These are phyloP conservation scores for Cantharis rustica DNA, from an alignment of 2,888 invertebrate genomes.

Conservation along the genomic window DNA sequence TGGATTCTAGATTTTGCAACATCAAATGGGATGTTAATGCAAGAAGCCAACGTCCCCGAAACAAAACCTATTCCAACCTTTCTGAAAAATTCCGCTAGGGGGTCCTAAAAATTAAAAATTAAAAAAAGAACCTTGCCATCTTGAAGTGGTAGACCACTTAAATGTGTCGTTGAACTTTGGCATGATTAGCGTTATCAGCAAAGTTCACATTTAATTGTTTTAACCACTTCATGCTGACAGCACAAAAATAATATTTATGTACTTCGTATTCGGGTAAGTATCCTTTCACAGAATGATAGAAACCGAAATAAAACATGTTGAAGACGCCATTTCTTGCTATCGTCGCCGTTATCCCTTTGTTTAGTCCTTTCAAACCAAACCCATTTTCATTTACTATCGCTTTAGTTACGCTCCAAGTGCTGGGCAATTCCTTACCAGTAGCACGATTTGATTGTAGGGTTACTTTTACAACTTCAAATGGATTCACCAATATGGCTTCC, in stretches of 20 bases:
- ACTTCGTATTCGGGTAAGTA: constrained; percentile 69
- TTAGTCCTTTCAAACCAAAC: constrained; percentile 78
- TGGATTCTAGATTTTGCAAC: constrained; percentile 96
- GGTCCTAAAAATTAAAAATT: constrained; percentile 62
- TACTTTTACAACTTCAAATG: constrained; percentile 97
- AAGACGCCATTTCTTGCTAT: constrained; percentile 88
- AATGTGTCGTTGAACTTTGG: background rate
- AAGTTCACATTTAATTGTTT: background rate
- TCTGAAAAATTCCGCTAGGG: constrained; percentile 69
- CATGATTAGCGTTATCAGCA: background rate
- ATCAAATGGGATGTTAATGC: constrained; percentile 93
- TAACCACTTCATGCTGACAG: background rate
- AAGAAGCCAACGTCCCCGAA: constrained; percentile 85
- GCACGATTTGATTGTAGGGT: constrained; percentile 77
- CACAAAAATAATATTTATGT: constrained; percentile 46
- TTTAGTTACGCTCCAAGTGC: constrained; percentile 79
- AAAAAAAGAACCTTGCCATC: background rate
- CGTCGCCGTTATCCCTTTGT: constrained; percentile 88
- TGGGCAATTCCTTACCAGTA: constrained; percentile 67
- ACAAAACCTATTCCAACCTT: constrained; percentile 84
- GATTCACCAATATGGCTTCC: constrained; percentile 91
- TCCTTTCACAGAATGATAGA: constrained; percentile 90
- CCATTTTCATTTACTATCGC: constrained; percentile 78
- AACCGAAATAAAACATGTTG: constrained; percentile 94
- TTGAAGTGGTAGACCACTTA: background rate